Evolutionary conservation across 2,888 invertebrate genomes (phyloP).

Genomic region (Xestia sexstrigata): DNA sequence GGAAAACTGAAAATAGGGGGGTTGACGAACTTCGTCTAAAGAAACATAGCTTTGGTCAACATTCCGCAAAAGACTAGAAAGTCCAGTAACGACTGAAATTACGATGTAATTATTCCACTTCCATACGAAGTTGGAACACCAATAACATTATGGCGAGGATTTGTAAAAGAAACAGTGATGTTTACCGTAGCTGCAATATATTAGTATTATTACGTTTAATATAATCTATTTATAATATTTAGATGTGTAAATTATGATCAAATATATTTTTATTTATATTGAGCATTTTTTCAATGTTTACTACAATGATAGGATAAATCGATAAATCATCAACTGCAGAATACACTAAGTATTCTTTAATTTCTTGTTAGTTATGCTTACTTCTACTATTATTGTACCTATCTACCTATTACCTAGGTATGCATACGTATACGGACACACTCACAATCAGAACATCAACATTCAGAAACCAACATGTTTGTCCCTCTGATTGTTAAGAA

Average conservation of each 20-base stretch:
- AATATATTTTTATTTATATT: conserved; percentile 39
- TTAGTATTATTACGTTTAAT: conserved; percentile 17
- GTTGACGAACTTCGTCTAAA: conserved; percentile 16
- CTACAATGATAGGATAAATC: neutral
- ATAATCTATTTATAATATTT: conserved; percentile 16
- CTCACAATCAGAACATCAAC: neutral
- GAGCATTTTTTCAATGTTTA: conserved; percentile 24
- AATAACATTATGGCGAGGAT: conserved; percentile 1
- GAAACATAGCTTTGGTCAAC: conserved; percentile 1
- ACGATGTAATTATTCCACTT: conserved; percentile 1
- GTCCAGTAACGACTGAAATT: neutral
- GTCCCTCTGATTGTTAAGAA: conserved; percentile 2
- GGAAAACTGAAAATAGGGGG: conserved; percentile 28
- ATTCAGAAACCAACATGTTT: neutral
- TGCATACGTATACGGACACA: neutral
- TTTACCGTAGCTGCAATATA: neutral
- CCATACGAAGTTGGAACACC: conserved; percentile 12
- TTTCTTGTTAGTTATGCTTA: neutral
- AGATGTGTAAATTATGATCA: conserved; percentile 32
- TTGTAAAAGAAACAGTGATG: conserved; percentile 13
- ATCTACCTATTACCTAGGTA: neutral
- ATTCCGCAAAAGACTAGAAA: conserved; percentile 13
- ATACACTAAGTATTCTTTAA: neutral
- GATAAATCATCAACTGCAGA: conserved; percentile 1
- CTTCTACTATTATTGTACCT: neutral